A percentile compares a stretch with the other conserved stretches of the same genome.
Evolutionary conservation across 2,797 vertebrate genomes (phyloP).

Genomic region (Cossypha caffra): DNA sequence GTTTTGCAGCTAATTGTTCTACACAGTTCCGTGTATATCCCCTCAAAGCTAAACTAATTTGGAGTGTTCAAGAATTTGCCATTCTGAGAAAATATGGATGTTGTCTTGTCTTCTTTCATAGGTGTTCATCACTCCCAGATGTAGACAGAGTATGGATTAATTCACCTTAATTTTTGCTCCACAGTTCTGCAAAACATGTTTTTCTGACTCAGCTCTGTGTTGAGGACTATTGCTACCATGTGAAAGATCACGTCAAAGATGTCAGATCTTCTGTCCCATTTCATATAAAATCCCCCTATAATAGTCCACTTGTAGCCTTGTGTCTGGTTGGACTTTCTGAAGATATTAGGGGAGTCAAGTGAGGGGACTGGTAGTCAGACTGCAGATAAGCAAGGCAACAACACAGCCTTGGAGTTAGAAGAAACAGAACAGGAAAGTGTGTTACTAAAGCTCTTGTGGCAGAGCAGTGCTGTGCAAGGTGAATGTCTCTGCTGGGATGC

Average conservation of each 20-base stretch:
- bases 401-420: not conserved
- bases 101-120: not conserved
- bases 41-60: not conserved
- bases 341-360: not conserved
- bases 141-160: accelerated
- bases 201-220: not conserved
- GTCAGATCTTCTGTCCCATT: not conserved
- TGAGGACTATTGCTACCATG: not conserved
- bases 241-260: not conserved
- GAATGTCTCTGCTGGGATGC: not conserved
- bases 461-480: not conserved
- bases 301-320: not conserved
- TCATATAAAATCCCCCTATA: not conserved
- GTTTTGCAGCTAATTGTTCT: accelerated
- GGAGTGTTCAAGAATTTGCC: not conserved
- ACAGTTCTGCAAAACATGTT: not conserved
- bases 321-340: not conserved
- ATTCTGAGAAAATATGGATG: not conserved
- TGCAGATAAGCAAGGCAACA: not conserved
- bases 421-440: not conserved
- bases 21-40: not conserved
- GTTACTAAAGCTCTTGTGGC: not conserved
- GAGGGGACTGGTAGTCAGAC: not conserved
- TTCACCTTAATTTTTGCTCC: not conserved
- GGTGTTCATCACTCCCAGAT: not conserved